These are phyloP conservation scores for Sinopyrophorus schimmeli DNA, from an alignment of 2,888 invertebrate genomes.

Conservation along the genomic window DNA sequence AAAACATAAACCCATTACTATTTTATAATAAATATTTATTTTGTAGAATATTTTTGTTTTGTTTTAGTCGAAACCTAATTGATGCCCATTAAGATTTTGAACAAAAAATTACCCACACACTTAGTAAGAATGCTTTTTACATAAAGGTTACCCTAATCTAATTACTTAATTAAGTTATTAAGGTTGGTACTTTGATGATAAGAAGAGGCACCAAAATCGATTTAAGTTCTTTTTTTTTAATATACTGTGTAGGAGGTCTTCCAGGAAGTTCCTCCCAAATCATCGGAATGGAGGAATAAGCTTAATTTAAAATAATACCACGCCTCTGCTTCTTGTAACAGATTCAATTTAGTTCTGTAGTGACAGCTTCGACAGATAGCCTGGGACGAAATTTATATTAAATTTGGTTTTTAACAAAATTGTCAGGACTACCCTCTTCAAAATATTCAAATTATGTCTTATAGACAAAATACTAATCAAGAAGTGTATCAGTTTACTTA, in stretches of 20 bases:
- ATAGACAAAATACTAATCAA: slow-evolving; percentile 22
- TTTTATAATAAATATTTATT: too few species aligned
- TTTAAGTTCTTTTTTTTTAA: slow-evolving; percentile 27
- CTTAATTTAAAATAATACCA: slow-evolving; percentile 18
- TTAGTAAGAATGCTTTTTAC: too few species aligned
- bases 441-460: slow-evolving; percentile 23
- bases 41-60: too few species aligned
- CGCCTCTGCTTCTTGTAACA: slow-evolving; percentile 29
- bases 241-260: slow-evolving; percentile 29
- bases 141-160: too few species aligned
- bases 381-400: not conserved
- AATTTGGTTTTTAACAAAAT: too few species aligned
- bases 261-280: slow-evolving; percentile 24
- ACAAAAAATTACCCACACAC: too few species aligned
- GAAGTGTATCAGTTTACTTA: slow-evolving; percentile 25
- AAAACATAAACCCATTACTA: too few species aligned
- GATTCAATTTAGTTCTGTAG: slow-evolving; percentile 12
- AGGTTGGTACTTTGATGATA: too few species aligned
- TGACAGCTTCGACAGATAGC: slow-evolving; percentile 6
- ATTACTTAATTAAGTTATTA: not conserved
- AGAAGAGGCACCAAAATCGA: slow-evolving; percentile 15
- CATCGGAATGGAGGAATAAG: slow-evolving; percentile 30
- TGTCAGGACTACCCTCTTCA: too few species aligned
- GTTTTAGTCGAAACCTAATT: too few species aligned
- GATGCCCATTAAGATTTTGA: too few species aligned